These are phyloP conservation scores for Cheilosia grossa DNA, from an alignment of 2,888 invertebrate genomes.

Conservation along the genomic window DNA sequence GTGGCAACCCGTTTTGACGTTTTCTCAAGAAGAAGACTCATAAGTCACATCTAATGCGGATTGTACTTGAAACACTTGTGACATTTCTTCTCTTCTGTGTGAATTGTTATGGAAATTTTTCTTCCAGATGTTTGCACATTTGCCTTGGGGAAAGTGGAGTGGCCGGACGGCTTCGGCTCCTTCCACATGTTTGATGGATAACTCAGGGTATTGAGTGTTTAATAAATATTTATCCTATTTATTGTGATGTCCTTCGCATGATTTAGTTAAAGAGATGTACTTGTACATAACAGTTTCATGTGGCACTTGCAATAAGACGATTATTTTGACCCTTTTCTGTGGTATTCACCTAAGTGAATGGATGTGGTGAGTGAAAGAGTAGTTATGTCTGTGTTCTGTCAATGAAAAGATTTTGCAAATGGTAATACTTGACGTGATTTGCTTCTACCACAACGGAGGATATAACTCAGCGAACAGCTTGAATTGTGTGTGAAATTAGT, in stretches of 20 bases:
- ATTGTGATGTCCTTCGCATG: conserved; percentile 30
- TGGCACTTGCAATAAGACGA: conserved; percentile 2
- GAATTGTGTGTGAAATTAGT: neutral
- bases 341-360: neutral
- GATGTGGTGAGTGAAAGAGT: neutral
- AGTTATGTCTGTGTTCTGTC: neutral
- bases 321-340: conserved; percentile 9
- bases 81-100: conserved; percentile 61
- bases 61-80: conserved; percentile 61
- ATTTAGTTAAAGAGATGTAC: conserved; percentile 15
- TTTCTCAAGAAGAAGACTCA: conserved; percentile 58
- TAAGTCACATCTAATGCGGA: conserved; percentile 67
- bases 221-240: conserved; percentile 70
- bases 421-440: neutral
- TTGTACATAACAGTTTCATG: conserved; percentile 4
- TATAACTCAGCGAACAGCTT: neutral
- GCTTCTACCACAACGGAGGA: neutral
- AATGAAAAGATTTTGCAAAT: neutral
- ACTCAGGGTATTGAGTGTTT: conserved; percentile 58
- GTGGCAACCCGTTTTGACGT: conserved; percentile 58
- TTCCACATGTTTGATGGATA: conserved; percentile 47
- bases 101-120: conserved; percentile 72
- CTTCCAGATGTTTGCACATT: conserved; percentile 74
- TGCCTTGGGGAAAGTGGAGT: neutral
- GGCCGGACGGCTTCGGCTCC: neutral